Base-by-base conservation (phyloP, 2,888 invertebrate species). In the Crepidodera aurea region DNA sequence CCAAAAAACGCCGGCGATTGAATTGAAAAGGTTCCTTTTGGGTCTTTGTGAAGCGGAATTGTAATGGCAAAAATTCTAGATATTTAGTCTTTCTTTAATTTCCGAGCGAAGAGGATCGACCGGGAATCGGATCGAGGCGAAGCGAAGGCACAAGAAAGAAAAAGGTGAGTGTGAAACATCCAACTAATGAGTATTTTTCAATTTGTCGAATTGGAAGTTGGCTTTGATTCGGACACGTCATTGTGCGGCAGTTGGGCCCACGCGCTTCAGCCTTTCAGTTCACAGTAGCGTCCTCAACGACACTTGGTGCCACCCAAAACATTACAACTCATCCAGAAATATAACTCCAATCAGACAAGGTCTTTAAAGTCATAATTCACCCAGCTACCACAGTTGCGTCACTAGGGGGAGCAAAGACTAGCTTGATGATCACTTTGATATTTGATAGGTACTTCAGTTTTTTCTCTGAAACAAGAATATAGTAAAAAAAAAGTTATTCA, bases 101-200 rank as follows among this genome's bases (percentile, higher is more conserved):
- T 75, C 72, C 65, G 69, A 69, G 67, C 65, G 65, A 63, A 65
- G 61, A 59, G 62, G 55, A 63, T 65, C 55, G 51, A 32, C 51
- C 16, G 53, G 15, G 48, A 25, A 48, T 61, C 57, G 64, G 37
- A 55, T 56, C 29, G 27, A 15, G 39, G 29, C 54, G 37, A 42
- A 8, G 22, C 34, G 22, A 32, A 50, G 32, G 44, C 42, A 51
- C 59, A 48, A 62, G 57, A 62, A 56, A 66, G 64, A 61, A 60
- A 66, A 65, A 65, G 60, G 68, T 67, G 66, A 76, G 78, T 76
- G 79, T 73, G 78, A 79, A 79, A 78, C 79, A 79, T 80, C 78
- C 79, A 78, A 77, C 80, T 81, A 81, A 81, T 81, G 81, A 81
- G 81, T 80, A 81, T 81, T 81, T 81, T 81, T 81, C 81, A 81